Evolutionary conservation across 2,888 invertebrate species (phyloP).

Genomic region (Standfussiana lucernea): DNA sequence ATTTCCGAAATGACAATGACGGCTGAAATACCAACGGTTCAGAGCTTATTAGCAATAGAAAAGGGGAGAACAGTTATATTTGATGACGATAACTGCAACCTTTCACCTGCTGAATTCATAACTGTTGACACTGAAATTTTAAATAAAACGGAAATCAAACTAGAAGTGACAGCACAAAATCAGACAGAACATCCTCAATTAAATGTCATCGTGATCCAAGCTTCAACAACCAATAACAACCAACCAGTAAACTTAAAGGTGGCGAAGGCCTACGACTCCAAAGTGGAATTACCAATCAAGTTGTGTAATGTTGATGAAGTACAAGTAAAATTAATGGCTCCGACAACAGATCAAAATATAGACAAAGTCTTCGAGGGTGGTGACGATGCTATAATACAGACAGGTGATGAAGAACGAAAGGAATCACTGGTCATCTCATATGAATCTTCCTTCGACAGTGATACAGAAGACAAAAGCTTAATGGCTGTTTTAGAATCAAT

Average conservation of each 20-base stretch:
- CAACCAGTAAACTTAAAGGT: no score
- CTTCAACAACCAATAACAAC: not conserved
- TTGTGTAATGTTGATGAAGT: no score
- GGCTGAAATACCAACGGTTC: constrained; percentile 14
- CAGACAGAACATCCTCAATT: constrained; percentile 20
- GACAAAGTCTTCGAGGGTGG: not conserved
- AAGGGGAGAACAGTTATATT: constrained; percentile 28
- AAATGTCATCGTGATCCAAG: constrained; percentile 64
- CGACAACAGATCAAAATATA: not conserved
- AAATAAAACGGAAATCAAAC: constrained; percentile 14
- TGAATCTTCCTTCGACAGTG: no score
- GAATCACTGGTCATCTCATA: no score
- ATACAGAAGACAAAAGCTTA: no score
- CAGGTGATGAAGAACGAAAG: not conserved
- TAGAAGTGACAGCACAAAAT: constrained; percentile 5
- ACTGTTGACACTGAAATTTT: constrained; percentile 23
- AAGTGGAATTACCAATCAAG: no score
- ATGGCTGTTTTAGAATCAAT: constrained; percentile 51
- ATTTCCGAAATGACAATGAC: constrained; percentile 33
- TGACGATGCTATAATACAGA: constrained; percentile 10
- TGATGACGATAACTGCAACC: constrained; percentile 25
- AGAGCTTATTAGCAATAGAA: constrained; percentile 12
- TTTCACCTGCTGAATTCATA: constrained; percentile 49
- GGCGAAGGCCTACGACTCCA: no score
- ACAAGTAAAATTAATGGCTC: not conserved